These are phyloP conservation scores for Apodemia zela DNA, from an alignment of 2,888 invertebrate species.

Conservation along the genomic window DNA sequence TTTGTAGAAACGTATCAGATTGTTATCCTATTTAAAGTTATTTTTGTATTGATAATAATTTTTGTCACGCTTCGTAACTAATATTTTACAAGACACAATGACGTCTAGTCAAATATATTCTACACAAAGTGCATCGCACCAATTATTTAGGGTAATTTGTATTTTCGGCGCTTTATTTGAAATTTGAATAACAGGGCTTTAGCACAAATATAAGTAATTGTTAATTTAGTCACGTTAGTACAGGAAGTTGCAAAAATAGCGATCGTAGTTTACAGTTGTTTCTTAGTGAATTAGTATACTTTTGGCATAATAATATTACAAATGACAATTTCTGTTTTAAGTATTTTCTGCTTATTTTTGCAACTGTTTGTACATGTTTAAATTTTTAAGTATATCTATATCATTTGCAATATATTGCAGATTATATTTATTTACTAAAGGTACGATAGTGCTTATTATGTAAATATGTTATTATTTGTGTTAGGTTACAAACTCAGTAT, in stretches of 20 bases:
- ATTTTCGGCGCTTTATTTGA: background rate
- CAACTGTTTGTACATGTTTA: background rate
- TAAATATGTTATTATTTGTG: background rate
- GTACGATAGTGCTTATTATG: background rate
- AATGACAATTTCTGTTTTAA: background rate
- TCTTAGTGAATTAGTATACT: too few species aligned
- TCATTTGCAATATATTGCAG: background rate
- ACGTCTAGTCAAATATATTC: background rate
- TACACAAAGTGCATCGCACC: background rate
- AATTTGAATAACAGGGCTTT: background rate
- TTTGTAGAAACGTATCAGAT: background rate
- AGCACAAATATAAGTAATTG: background rate
- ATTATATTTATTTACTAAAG: background rate
- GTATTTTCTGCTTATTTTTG: background rate
- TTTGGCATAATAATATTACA: too few species aligned
- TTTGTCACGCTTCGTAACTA: background rate
- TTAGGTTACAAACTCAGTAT: background rate
- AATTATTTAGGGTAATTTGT: background rate
- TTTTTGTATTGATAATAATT: slow-evolving; percentile 2
- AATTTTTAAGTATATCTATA: background rate
- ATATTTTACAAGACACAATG: background rate
- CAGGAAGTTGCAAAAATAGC: background rate
- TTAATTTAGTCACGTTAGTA: background rate
- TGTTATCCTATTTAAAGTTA: background rate
- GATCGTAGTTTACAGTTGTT: background rate